A percentile compares a stretch with the other conserved stretches of the same genome.
Evolutionary conservation across 2,113 vertebrate genomes (phyloP).

Genomic region (Erythrolamprus reginae): DNA sequence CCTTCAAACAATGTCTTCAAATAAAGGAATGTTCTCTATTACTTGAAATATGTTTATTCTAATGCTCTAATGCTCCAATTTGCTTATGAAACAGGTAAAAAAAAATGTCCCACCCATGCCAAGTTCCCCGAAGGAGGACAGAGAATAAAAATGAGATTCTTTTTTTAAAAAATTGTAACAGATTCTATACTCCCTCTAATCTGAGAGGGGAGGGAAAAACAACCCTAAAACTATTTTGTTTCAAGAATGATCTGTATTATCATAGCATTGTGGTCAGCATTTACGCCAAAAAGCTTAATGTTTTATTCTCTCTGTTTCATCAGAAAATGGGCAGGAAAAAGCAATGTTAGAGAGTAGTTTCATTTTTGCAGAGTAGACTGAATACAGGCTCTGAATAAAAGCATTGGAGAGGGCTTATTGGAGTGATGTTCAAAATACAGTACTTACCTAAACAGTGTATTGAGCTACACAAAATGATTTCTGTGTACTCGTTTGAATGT

Average conservation of each 20-base stretch:
- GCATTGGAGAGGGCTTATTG: neutral
- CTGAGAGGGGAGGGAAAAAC: neutral
- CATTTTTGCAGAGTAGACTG: constrained; percentile 15
- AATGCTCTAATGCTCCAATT: neutral
- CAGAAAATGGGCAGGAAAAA: neutral
- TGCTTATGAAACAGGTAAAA: neutral
- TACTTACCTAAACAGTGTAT: constrained; percentile 28
- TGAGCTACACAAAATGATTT: constrained; percentile 11
- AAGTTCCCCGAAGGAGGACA: neutral
- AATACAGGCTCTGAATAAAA: constrained; percentile 18
- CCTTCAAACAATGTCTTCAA: neutral
- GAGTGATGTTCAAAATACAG: constrained; percentile 31
- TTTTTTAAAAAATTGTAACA: neutral
- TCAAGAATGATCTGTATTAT: constrained; percentile 9
- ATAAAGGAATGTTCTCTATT: neutral
- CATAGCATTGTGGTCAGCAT: constrained; percentile 8
- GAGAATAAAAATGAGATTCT: neutral
- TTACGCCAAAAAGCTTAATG: neutral
- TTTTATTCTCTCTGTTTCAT: neutral
- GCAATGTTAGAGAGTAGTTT: neutral
- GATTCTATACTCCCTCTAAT: neutral
- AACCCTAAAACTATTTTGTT: neutral
- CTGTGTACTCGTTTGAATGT: constrained; percentile 18
- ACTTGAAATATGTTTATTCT: neutral
- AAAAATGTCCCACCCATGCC: no score